Conservation (phyloP, 37 sponge, comb jelly and placozoan species). For the Crambe crambe region DNA sequence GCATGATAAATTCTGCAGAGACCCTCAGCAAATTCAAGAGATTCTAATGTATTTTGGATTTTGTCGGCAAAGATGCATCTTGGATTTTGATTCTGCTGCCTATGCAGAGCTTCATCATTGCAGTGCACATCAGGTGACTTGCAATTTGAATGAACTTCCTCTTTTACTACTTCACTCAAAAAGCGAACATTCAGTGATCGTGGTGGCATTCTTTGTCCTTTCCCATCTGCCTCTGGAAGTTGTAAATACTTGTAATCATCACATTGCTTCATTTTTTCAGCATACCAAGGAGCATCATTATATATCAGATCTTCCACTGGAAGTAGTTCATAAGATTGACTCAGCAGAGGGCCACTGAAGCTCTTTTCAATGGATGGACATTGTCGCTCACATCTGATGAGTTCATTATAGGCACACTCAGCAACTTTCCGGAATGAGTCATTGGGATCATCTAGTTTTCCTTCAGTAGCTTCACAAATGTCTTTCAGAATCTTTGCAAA, state of each 20-base stretch:
- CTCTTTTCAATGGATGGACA: not conserved
- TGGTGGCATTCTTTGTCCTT: slow-evolving; percentile 28
- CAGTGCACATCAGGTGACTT: slow-evolving; percentile 10
- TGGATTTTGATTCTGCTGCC: not conserved
- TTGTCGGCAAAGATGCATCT: slow-evolving; percentile 3
- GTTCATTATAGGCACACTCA: slow-evolving; percentile 22
- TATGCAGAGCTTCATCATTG: slow-evolving; percentile 31
- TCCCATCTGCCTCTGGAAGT: slow-evolving; percentile 20
- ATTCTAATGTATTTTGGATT: slow-evolving; percentile 3
- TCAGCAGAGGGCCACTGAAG: not conserved
- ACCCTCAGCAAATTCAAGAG: slow-evolving; percentile 22
- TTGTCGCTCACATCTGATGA: not conserved
- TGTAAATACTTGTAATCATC: not conserved
- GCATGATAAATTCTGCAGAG: slow-evolving; percentile 25
- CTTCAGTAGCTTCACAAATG: slow-evolving; percentile 8
- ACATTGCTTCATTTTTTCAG: not conserved
- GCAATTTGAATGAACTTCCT: slow-evolving; percentile 32
- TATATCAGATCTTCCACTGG: slow-evolving; percentile 4
- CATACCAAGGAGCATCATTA: slow-evolving; percentile 57
- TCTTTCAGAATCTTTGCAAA: slow-evolving; percentile 16
- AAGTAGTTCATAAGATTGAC: slow-evolving; percentile 31
- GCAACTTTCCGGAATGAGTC: slow-evolving; percentile 5
- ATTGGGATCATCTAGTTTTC: not conserved
- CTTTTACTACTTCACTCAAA: slow-evolving; percentile 28
- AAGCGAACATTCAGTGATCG: slow-evolving; percentile 30